Base-by-base conservation (phyloP, 1,140 invertebrate species). In the Ceratitis capitata region DNA sequence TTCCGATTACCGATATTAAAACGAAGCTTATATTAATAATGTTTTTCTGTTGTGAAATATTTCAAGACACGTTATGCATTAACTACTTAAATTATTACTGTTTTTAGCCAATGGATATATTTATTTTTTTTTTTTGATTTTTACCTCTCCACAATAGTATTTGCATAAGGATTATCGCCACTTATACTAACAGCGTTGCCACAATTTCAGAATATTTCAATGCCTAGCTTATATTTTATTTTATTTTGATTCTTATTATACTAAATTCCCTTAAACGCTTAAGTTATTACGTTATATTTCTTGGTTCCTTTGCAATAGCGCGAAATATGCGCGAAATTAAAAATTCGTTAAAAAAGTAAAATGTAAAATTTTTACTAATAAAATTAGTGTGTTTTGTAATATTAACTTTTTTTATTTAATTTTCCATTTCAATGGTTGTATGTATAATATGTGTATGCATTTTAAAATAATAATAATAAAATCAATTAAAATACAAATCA, bases 361-460 rank as follows among this genome's bases (percentile, higher is more conserved):
- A 78, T 78, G 45, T 78, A 45, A 78, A 78, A 78, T 78, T 78
- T n/a, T 78, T 10, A 83, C n/a, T 78, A 78, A 78, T 45, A 78
- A 78, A 78, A 78, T 78, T 78, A 45, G 45, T 78, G 69, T 26
- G 6, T 45, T 61, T 29, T 56, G 6, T 56, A 10, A 32, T 78
- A 47, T n/a, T n/a, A n/a, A n/a, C n/a, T n/a, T 45, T 42, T 78
- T 49, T 82, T 64, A 32, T 23, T 64, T 51, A 49, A 42, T 23
- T 78, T 23, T 45, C 23, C 16, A 45, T 45, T 16, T 45, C n/a
- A 47, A 23, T 9, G 26, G 56, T 29, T 5, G 35, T 78, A n/a
- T 69, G 56, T 61, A 32, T 61, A 10, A n/a, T 61, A 26, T 61
- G 26, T 19, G 61, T 19, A 39, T 9, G 29, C 19, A 69, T 69